Evolutionary conservation across 2,113 vertebrate species (phyloP).

Genomic region (Pelobates fuscus): DNA sequence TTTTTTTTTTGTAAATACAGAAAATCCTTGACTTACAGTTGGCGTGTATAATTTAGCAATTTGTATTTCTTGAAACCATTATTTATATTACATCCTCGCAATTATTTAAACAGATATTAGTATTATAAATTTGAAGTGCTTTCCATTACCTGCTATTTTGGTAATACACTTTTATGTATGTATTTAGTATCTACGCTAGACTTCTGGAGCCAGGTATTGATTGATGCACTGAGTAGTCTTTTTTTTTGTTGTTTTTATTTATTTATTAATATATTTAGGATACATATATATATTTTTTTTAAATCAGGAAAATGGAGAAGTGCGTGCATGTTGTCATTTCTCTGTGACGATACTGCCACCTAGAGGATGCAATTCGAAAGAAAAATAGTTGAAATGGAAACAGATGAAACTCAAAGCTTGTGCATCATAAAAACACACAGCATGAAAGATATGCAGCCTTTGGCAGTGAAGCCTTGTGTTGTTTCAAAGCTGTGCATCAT

Average conservation of each 20-base stretch:
- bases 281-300: conserved; percentile 26
- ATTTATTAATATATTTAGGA: conserved; percentile 14
- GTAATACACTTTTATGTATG: background rate
- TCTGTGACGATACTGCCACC: conserved; percentile 27
- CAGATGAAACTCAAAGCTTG: too few relatives aligned
- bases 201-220: conserved; percentile 29
- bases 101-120: background rate
- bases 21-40: too few relatives aligned
- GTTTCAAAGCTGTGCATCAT: too few relatives aligned
- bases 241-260: conserved; percentile 6
- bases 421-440: too few relatives aligned
- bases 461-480: too few relatives aligned
- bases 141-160: background rate
- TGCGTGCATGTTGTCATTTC: background rate
- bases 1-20: too few relatives aligned
- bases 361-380: background rate
- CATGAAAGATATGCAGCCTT: too few relatives aligned
- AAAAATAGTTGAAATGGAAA: background rate
- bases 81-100: background rate
- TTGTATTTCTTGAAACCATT: conserved; percentile 1
- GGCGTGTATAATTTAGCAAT: background rate
- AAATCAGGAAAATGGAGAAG: background rate
- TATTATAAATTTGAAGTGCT: background rate
- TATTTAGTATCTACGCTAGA: conserved; percentile 23
- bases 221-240: conserved; percentile 27